Base-by-base conservation (phyloP, 2,888 invertebrate species). In the Apotomis turbidana region DNA sequence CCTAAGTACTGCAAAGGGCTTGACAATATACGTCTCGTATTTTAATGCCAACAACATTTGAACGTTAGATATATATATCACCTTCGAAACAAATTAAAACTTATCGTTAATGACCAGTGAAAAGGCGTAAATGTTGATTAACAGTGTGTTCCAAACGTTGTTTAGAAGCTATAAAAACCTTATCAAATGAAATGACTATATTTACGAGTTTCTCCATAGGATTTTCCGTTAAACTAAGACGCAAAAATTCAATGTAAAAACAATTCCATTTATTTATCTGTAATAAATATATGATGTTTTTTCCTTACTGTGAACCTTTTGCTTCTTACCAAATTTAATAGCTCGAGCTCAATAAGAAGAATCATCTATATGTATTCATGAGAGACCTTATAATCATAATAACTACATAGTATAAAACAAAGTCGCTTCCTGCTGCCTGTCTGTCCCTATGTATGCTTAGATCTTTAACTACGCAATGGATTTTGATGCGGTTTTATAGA, bases 101-200 rank as follows among this genome's bases (percentile, higher is more conserved):
- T 36, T 58, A 44, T 62, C 38, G 62, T 52, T 62, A 62, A 72
- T 58, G 58, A 51, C 55, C 54, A 61, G n/a, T 49, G 8, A 49
- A 66, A 66, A 41, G 67, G 51, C 67, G 44, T 57, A 38, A 71
- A 68, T 41, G 8, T 41, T 62, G 61, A 62, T 71, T 71, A 71
- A 41, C 41, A 66, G 6, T 49, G 44, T 49, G 49, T 49, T 49
- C 49, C 49, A 49, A 49, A 49, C 9, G 67, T 71, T 71, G 54
- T 51, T 67, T 15, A 49, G 36, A 38, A 51, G 57, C 67, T 13
- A 71, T 71, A 68, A 71, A 71, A 62, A 41, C 64, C 61, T 67
- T 68, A 71, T 71, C 71, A 36, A 61, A 57, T 13, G n/a, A 67
- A 54, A 60, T 49, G 38, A 67, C 41, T 66, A 46, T 46, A 60